Evolutionary conservation across 2,888 invertebrate genomes (phyloP).

Genomic region (Nephrocerus scutellatus): DNA sequence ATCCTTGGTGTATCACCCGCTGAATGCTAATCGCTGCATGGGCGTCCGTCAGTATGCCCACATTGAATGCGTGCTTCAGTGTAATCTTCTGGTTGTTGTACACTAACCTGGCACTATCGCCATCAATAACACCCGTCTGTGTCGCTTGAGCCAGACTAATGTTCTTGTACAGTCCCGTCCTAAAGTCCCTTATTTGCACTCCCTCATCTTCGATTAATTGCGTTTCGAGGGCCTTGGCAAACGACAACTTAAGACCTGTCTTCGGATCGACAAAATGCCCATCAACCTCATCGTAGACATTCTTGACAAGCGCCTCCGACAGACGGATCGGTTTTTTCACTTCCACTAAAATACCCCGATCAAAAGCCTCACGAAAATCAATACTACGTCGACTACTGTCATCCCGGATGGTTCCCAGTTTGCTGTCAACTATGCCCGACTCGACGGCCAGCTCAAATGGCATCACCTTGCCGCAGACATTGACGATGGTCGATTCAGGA

Average conservation of each 20-base stretch:
- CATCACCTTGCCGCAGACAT: constrained; percentile 69
- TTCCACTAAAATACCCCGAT: constrained; percentile 74
- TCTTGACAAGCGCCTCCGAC: constrained; percentile 73
- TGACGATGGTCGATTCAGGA: constrained; percentile 77
- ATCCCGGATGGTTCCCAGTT: constrained; percentile 61
- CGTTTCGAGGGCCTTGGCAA: constrained; percentile 74
- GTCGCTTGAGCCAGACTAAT: constrained; percentile 73
- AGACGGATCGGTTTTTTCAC: constrained; percentile 73
- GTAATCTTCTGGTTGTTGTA: constrained; percentile 61
- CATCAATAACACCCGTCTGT: constrained; percentile 66
- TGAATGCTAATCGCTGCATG: constrained; percentile 77
- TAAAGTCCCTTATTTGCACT: constrained; percentile 72
- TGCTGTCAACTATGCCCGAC: constrained; percentile 68
- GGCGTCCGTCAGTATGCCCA: constrained; percentile 72
- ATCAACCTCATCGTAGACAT: constrained; percentile 69
- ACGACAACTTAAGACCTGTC: constrained; percentile 66
- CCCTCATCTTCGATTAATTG: constrained; percentile 79
- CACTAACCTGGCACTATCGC: constrained; percentile 58
- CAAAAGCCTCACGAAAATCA: constrained; percentile 79
- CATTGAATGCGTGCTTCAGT: constrained; percentile 69
- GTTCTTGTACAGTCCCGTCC: constrained; percentile 68
- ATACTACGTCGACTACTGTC: constrained; percentile 58
- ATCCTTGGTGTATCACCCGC: constrained; percentile 76
- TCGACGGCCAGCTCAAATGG: constrained; percentile 78
- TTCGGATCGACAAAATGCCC: constrained; percentile 78